A percentile compares a stretch with the other conserved stretches of the same genome.
These are phyloP conservation scores for Drosophila ustulata DNA, from an alignment of 2,888 invertebrate species.

Conservation along the genomic window DNA sequence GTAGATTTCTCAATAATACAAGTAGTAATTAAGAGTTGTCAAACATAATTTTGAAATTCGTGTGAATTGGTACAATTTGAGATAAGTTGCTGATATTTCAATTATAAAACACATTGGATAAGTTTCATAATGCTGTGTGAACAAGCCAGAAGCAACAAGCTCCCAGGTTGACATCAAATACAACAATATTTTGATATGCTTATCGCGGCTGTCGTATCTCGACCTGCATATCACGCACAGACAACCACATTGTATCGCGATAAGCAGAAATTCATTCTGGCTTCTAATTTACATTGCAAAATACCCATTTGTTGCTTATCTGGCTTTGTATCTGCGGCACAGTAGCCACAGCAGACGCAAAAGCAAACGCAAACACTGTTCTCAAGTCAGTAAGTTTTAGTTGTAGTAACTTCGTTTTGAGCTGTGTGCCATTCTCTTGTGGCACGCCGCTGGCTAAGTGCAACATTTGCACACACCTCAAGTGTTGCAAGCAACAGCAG, in stretches of 20 bases:
- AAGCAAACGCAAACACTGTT: conserved; percentile 24
- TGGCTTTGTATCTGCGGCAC: conserved; percentile 29
- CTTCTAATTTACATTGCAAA: conserved; percentile 71
- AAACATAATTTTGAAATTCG: background rate
- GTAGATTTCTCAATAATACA: no score
- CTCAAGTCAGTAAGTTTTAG: conserved; percentile 6
- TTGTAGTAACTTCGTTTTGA: conserved; percentile 17
- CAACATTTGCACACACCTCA: conserved; percentile 42
- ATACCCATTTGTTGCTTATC: conserved; percentile 61
- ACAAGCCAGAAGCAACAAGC: background rate
- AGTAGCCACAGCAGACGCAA: conserved; percentile 48
- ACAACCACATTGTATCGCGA: conserved; percentile 33
- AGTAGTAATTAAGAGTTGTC: no score
- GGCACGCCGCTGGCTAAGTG: conserved; percentile 45
- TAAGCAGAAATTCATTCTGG: conserved; percentile 39
- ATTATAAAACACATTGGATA: background rate
- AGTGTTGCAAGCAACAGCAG: conserved; percentile 37
- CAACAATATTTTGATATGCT: conserved; percentile 33
- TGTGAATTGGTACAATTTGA: background rate
- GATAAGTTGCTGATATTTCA: background rate
- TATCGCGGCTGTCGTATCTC: conserved; percentile 61
- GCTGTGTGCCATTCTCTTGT: conserved; percentile 34
- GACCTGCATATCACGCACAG: conserved; percentile 22
- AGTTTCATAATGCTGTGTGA: background rate
- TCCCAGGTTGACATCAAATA: conserved; percentile 46